Percentiles rank a stretch among this genome's conserved stretches.
Evolutionary conservation across 2,888 invertebrate species (phyloP).

Genomic region (Mechanitis mazaeus): DNA sequence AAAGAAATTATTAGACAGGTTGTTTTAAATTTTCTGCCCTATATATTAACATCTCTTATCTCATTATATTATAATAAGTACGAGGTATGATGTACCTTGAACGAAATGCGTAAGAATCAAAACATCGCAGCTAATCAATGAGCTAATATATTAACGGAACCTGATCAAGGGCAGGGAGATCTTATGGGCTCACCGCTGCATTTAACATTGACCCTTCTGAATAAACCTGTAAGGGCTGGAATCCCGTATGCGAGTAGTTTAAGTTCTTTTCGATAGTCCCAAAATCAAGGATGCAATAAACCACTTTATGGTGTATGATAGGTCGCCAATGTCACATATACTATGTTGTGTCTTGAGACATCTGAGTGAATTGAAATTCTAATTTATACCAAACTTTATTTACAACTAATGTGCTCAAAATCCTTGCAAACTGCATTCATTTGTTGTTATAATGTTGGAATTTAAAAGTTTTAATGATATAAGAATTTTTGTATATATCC

Average conservation of each 20-base stretch:
- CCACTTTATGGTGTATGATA: constrained; percentile 5
- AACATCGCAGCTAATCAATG: constrained; percentile 9
- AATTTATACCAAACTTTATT: background rate
- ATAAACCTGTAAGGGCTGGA: background rate
- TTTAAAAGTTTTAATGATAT: too few relatives aligned
- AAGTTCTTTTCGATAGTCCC: constrained; percentile 11
- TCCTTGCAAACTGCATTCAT: background rate
- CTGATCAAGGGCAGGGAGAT: constrained; percentile 18
- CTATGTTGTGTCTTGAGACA: background rate
- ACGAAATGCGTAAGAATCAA: background rate
- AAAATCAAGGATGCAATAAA: constrained; percentile 26
- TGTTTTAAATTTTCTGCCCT: too few relatives aligned
- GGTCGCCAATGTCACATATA: background rate
- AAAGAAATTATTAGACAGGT: too few relatives aligned
- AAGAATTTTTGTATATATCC: too few relatives aligned
- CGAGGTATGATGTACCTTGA: background rate
- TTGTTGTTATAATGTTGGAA: background rate
- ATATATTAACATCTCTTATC: too few relatives aligned
- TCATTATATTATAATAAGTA: too few relatives aligned
- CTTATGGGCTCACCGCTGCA: constrained; percentile 9
- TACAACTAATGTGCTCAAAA: background rate
- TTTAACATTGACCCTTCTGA: background rate
- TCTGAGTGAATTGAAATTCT: background rate
- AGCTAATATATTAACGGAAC: constrained; percentile 19
- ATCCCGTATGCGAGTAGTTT: constrained; percentile 1